Evolutionary conservation across 35 echinoderm and acorn worm genomes (phyloP).

Genomic region (Heliocidaris erythrogramma): DNA sequence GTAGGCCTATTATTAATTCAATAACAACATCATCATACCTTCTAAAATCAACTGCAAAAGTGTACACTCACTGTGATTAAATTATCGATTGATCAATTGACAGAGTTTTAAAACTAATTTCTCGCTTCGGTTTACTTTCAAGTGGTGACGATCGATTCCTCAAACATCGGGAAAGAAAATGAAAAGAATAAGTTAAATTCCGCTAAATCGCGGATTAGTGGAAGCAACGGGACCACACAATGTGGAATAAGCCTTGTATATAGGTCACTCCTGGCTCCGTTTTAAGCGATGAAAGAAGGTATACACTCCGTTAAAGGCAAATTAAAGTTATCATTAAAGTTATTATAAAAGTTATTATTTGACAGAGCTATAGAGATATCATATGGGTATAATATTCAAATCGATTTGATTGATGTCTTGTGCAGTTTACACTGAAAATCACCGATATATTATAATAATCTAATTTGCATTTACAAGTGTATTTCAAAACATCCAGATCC

Average conservation of each 20-base stretch:
- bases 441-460: no score
- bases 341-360: no score
- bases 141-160: conserved; percentile 6
- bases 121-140: conserved; percentile 15
- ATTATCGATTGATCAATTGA: not conserved
- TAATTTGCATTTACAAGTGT: no score
- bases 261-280: no score
- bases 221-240: not conserved
- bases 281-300: not conserved
- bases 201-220: not conserved
- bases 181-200: conserved; percentile 16
- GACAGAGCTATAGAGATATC: no score
- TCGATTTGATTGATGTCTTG: no score
- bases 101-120: not conserved
- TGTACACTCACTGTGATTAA: not conserved
- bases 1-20: not conserved
- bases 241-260: not conserved
- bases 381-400: no score
- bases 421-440: no score
- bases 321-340: not conserved
- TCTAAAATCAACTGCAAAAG: not conserved
- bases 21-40: not conserved
- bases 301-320: not conserved
- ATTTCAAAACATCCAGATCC: no score
- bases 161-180: not conserved